phyloP scores from a whole-genome alignment of 2,888 invertebrate genomes.

The Erpobdella octoculata region DNA sequence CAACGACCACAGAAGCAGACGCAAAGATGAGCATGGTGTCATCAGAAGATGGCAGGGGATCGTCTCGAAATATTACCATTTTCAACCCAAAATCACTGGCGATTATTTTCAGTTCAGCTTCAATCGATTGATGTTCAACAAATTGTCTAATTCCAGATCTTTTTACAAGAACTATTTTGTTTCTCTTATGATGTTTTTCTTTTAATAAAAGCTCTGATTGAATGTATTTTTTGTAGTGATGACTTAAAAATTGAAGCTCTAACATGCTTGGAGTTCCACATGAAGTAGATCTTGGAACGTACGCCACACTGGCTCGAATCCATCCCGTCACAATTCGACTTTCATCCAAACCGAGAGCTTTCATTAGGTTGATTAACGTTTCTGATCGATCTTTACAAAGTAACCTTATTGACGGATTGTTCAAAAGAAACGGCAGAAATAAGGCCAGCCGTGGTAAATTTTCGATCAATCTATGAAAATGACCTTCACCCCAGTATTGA shows the following conservation, averaged over 20 bases:
- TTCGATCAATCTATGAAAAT: slow-evolving; percentile 37
- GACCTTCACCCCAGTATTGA: slow-evolving; percentile 34
- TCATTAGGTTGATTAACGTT: slow-evolving; percentile 26
- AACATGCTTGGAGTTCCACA: slow-evolving; percentile 35
- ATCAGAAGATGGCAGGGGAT: slow-evolving; percentile 26
- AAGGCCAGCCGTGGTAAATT: slow-evolving; percentile 34
- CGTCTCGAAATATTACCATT: slow-evolving; percentile 28
- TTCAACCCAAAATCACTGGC: slow-evolving; percentile 1
- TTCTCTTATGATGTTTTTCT: background rate
- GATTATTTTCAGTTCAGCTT: background rate
- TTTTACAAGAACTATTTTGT: slow-evolving; percentile 29
- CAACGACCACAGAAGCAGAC: slow-evolving; percentile 35
- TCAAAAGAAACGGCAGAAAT: slow-evolving; percentile 32
- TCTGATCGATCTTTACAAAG: slow-evolving; percentile 31
- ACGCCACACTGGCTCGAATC: slow-evolving; percentile 32
- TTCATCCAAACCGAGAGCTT: slow-evolving; percentile 31
- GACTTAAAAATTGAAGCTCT: slow-evolving; percentile 30
- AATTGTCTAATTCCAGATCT: slow-evolving; percentile 26
- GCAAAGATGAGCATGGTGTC: slow-evolving; percentile 34
- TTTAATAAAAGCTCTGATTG: background rate
- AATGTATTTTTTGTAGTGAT: slow-evolving; percentile 1
- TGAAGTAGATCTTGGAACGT: slow-evolving; percentile 34
- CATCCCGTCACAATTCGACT: slow-evolving; percentile 32
- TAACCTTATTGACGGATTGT: slow-evolving; percentile 30
- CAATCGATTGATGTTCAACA: slow-evolving; percentile 21